Evolutionary conservation across 2,888 invertebrate genomes (phyloP).

Genomic region (Augochlorella aurata): DNA sequence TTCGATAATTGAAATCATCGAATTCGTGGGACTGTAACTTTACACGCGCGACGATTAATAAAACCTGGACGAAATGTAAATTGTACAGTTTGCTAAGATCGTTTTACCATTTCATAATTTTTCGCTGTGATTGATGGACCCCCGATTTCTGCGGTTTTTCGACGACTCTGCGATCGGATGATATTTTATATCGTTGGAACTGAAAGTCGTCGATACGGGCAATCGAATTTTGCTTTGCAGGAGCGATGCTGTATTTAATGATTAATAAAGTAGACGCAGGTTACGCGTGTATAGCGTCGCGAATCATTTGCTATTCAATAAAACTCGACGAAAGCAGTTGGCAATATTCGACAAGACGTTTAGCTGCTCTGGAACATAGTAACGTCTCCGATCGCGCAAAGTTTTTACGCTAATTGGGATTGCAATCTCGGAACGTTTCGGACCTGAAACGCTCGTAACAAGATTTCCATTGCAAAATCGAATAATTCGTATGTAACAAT

Average conservation of each 20-base stretch:
- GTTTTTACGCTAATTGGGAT: not conserved
- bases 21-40: not conserved
- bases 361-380: not conserved
- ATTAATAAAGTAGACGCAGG: too few species aligned
- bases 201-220: too few species aligned
- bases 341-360: not conserved
- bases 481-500: constrained; percentile 39
- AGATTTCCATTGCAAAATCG: not conserved
- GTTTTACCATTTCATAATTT: not conserved
- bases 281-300: too few species aligned
- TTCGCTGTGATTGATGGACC: not conserved
- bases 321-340: too few species aligned
- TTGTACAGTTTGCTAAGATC: not conserved
- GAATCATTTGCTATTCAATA: too few species aligned
- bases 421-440: not conserved
- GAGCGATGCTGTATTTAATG: not conserved
- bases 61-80: not conserved
- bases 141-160: too few species aligned
- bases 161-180: not conserved
- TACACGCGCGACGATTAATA: not conserved
- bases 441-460: not conserved
- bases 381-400: not conserved
- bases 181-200: too few species aligned
- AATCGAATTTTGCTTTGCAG: too few species aligned
- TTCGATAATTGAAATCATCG: not conserved